phyloP scores from a whole-genome alignment of 2,888 invertebrate species.

The Phrixothrix hirtus region DNA sequence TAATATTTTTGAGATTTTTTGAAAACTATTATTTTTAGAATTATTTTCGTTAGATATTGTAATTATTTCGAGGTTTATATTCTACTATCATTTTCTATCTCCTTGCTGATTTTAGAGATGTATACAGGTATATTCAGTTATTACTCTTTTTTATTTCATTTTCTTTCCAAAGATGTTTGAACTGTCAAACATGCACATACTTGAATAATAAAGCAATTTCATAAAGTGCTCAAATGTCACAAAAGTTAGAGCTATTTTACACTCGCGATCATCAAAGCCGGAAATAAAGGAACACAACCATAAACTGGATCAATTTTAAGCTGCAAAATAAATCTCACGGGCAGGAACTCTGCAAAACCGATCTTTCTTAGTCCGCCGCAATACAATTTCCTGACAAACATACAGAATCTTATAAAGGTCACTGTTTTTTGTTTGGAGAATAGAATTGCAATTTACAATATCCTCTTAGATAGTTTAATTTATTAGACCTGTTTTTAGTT shows the following conservation, averaged over 20 bases:
- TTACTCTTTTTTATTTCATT: slow-evolving; percentile 11
- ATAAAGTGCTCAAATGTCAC: slow-evolving; percentile 36
- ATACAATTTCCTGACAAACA: slow-evolving; percentile 27
- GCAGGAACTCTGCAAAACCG: slow-evolving; percentile 18
- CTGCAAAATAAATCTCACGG: slow-evolving; percentile 19
- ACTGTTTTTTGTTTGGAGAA: neutral
- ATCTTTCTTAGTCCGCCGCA: slow-evolving; percentile 22
- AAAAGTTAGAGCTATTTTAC: slow-evolving; percentile 37
- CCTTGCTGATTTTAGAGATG: neutral
- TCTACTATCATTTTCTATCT: neutral
- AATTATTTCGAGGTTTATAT: neutral
- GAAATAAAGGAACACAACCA: slow-evolving; percentile 19
- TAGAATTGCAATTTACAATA: neutral
- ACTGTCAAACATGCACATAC: slow-evolving; percentile 28
- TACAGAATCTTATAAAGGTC: slow-evolving; percentile 12
- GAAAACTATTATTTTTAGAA: no score
- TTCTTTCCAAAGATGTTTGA: slow-evolving; percentile 18
- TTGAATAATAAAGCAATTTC: slow-evolving; percentile 38
- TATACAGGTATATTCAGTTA: neutral
- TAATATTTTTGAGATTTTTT: no score
- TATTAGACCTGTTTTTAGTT: no score
- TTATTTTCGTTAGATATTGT: no score
- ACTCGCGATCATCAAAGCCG: slow-evolving; percentile 31
- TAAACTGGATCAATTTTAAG: slow-evolving; percentile 27
- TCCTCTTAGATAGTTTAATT: no score